Conservation (phyloP, 2,888 invertebrate genomes). For the Hyposoter didymator region DNA sequence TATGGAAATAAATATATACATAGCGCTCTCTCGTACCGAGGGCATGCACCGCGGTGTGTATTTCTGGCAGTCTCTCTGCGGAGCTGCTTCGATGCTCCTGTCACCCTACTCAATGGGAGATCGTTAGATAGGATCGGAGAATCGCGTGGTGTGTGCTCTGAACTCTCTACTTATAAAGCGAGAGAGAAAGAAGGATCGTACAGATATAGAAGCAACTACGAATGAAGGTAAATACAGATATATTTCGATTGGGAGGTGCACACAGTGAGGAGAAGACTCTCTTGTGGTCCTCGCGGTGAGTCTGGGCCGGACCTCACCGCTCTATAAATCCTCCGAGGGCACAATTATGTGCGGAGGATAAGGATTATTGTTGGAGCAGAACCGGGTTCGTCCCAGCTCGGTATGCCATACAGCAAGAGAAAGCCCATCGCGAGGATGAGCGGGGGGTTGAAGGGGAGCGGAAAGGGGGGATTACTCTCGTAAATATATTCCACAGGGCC, state of each 20-base stretch:
- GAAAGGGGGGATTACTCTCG: conserved; percentile 75
- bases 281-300: conserved; percentile 71
- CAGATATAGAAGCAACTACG: neutral
- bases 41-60: conserved; percentile 5
- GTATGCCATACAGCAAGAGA: conserved; percentile 39
- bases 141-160: conserved; percentile 45
- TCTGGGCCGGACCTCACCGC: conserved; percentile 68
- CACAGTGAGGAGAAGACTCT: conserved; percentile 55
- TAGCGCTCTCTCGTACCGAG: neutral
- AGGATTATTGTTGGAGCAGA: conserved; percentile 81
- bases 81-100: conserved; percentile 63
- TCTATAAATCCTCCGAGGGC: conserved; percentile 83
- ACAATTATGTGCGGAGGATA: conserved; percentile 82
- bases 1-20: neutral
- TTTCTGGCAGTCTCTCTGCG: conserved; percentile 29
- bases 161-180: conserved; percentile 35
- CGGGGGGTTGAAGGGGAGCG: neutral
- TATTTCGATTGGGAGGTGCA: neutral
- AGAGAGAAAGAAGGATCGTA: conserved; percentile 33
- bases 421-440: conserved; percentile 29
- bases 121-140: conserved; percentile 80
- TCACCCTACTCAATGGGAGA: conserved; percentile 81
- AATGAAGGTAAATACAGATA: neutral
- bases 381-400: conserved; percentile 45
- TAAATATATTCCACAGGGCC: conserved; percentile 73